A percentile compares a stretch with the other conserved stretches of the same genome.
phyloP scores from a whole-genome alignment of 1,140 invertebrate genomes.

The Heliconius congener region DNA sequence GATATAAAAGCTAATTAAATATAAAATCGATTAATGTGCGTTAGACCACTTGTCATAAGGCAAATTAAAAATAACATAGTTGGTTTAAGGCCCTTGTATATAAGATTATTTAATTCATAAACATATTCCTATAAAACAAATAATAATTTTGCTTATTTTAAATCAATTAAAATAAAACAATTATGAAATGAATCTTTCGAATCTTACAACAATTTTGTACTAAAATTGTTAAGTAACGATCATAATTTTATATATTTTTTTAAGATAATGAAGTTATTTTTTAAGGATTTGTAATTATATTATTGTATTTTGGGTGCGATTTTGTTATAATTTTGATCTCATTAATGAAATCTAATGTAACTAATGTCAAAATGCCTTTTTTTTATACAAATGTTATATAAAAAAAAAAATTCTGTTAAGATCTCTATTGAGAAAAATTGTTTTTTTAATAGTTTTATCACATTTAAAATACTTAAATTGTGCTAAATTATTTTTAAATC shows the following conservation, averaged over 20 bases:
- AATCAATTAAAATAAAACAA: conserved; percentile 19
- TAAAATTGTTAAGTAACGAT: conserved; percentile 28
- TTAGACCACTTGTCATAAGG: background rate
- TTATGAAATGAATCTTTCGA: background rate
- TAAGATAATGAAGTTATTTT: conserved; percentile 19
- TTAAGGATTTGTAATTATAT: conserved; percentile 15
- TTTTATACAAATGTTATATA: background rate
- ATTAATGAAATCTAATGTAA: conserved; percentile 14
- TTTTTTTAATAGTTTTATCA: background rate
- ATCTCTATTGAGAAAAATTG: conserved; percentile 2
- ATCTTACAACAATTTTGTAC: conserved; percentile 32
- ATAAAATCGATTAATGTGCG: background rate
- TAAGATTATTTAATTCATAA: background rate
- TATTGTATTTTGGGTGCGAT: conserved; percentile 5
- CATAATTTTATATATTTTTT: conserved; percentile 12
- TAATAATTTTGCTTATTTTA: conserved; percentile 24
- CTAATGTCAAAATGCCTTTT: background rate
- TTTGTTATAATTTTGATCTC: conserved; percentile 28
- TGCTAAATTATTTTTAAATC: background rate
- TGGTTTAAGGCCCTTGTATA: background rate
- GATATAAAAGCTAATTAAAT: no score
- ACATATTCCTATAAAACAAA: background rate
- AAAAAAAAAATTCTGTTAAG: background rate
- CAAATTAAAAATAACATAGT: background rate
- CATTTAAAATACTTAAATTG: background rate